Conservation (phyloP, 2,888 invertebrate genomes). For the Brachypalpus laphriformis region DNA sequence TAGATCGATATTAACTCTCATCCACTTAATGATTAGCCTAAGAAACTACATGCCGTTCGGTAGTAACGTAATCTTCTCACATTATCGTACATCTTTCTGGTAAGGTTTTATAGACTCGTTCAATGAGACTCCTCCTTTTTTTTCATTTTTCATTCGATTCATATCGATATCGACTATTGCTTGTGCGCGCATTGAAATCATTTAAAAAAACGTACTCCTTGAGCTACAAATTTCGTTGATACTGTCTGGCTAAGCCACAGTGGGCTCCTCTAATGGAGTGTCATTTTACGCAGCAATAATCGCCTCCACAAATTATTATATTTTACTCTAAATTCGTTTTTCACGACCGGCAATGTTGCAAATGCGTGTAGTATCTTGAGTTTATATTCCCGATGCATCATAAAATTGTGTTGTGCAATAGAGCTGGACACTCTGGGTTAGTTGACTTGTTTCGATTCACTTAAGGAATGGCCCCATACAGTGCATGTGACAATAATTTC, state of each 20-base stretch:
- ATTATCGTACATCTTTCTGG: conserved; percentile 46
- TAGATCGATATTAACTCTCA: conserved; percentile 35
- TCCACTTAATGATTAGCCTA: neutral
- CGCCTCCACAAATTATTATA: conserved; percentile 35
- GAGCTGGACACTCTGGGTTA: conserved; percentile 41
- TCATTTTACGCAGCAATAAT: conserved; percentile 38
- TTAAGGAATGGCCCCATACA: neutral
- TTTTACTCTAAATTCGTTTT: conserved; percentile 29
- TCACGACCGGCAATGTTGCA: conserved; percentile 16
- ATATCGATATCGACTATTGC: neutral
- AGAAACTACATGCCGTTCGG: conserved; percentile 9
- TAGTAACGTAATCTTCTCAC: conserved; percentile 31
- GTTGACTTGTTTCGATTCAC: conserved; percentile 19
- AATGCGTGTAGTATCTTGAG: conserved; percentile 17
- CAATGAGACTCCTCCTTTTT: neutral
- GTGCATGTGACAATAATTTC: conserved; percentile 60
- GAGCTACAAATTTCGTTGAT: neutral
- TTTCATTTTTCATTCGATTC: neutral
- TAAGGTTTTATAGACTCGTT: conserved; percentile 35
- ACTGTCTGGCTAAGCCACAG: neutral
- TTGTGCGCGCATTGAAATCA: neutral
- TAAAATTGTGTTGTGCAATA: conserved; percentile 63
- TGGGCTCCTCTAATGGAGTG: neutral
- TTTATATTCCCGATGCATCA: conserved; percentile 64
- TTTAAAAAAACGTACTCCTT: conserved; percentile 1